Percentiles rank a stretch among this genome's conserved stretches.
phyloP scores from a whole-genome alignment of 2,113 vertebrate species.

The Macquaria australasica region DNA sequence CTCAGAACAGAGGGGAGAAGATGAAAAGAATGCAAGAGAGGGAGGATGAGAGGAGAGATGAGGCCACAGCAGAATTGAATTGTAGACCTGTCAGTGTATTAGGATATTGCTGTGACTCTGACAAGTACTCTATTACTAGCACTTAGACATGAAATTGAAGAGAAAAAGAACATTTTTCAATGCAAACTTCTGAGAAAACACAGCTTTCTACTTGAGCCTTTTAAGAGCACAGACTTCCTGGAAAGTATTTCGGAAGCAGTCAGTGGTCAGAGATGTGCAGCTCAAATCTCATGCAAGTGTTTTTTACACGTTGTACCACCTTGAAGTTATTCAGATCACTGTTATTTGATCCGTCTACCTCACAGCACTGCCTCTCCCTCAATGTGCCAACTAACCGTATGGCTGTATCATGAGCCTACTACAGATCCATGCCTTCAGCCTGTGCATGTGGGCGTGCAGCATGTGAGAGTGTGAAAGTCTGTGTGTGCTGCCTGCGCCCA shows the following conservation, averaged over 20 bases:
- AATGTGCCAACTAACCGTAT: constrained; percentile 16
- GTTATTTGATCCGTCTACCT: constrained; percentile 13
- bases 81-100: constrained; percentile 49
- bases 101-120: constrained; percentile 26
- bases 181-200: constrained; percentile 7
- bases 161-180: not conserved
- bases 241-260: not conserved
- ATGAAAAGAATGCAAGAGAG: constrained; percentile 46
- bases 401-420: constrained; percentile 23
- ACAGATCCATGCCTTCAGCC: constrained; percentile 40
- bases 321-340: constrained; percentile 21
- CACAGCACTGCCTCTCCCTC: constrained; percentile 8
- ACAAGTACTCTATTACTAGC: constrained; percentile 9
- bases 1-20: constrained; percentile 61
- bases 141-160: constrained; percentile 2
- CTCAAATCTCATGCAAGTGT: not conserved
- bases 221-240: not conserved
- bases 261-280: not conserved
- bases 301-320: not conserved
- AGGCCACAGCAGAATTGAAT: constrained; percentile 65
- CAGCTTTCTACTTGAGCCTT: not conserved
- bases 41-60: constrained; percentile 37
- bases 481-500: constrained; percentile 51
- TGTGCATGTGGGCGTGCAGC: constrained; percentile 23
- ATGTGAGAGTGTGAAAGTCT: constrained; percentile 23